Evolutionary conservation across 2,797 vertebrate species (phyloP).

Genomic region (Pseudomugil tenellus): DNA sequence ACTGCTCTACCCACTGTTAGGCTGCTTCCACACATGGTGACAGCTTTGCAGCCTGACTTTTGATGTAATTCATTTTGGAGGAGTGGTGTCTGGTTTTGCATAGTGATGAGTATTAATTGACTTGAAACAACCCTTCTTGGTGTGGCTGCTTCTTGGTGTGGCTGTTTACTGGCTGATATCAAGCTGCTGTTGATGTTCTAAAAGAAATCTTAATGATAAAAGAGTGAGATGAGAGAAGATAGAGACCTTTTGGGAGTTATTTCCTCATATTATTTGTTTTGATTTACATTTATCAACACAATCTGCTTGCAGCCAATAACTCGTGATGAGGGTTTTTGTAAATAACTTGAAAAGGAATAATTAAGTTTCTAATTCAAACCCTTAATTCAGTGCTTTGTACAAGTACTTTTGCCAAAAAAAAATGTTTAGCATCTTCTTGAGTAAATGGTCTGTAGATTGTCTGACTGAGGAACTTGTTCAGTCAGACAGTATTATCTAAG

Average conservation of each 20-base stretch:
- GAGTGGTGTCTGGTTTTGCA: neutral
- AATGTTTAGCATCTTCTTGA: neutral
- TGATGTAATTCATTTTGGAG: neutral
- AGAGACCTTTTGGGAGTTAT: too few species aligned
- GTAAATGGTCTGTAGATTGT: neutral
- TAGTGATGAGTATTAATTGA: neutral
- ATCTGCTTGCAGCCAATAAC: neutral
- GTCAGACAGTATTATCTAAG: neutral
- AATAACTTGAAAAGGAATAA: neutral
- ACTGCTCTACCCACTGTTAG: constrained; percentile 14
- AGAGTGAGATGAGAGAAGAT: too few species aligned
- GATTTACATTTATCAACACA: neutral
- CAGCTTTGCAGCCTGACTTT: constrained; percentile 6
- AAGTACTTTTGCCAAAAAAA: neutral
- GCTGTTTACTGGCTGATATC: neutral
- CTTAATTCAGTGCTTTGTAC: neutral
- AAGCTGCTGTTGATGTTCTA: neutral
- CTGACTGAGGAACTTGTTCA: neutral
- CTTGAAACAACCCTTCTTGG: neutral
- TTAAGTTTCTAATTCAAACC: neutral
- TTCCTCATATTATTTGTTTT: neutral
- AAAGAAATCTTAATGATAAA: neutral
- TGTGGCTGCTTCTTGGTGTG: neutral
- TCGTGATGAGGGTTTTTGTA: neutral
- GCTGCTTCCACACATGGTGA: constrained; percentile 18